Conservation (phyloP, 1,140 invertebrate species). For the Nixonia krombeini region DNA sequence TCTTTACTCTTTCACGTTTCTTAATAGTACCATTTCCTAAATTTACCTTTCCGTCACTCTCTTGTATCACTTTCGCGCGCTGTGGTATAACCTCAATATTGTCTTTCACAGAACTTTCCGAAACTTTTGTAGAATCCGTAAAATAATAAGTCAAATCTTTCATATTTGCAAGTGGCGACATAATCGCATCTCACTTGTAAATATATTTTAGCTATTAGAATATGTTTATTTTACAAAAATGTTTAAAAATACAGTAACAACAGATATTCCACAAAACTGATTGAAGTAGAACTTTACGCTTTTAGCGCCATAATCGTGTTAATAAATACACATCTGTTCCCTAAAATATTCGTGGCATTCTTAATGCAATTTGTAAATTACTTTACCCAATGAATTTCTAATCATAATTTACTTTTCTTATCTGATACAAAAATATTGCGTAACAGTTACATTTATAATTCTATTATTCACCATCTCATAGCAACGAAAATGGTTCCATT, state of each 20-base stretch:
- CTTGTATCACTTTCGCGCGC: constrained; percentile 21
- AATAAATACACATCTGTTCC: too few relatives aligned
- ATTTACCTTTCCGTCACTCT: not conserved
- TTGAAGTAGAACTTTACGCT: not conserved
- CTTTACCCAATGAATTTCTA: too few relatives aligned
- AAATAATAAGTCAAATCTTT: constrained; percentile 64
- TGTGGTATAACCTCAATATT: constrained; percentile 34
- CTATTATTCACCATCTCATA: too few relatives aligned
- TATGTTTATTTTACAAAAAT: constrained; percentile 31
- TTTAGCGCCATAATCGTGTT: not conserved
- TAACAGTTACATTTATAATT: too few relatives aligned
- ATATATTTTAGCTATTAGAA: constrained; percentile 20
- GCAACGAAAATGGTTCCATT: too few relatives aligned
- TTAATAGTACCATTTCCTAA: constrained; percentile 8
- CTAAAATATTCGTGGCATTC: too few relatives aligned
- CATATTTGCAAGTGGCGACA: constrained; percentile 49
- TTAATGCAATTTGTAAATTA: too few relatives aligned
- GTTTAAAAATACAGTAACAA: not conserved
- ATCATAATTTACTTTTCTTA: too few relatives aligned
- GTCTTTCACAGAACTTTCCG: constrained; percentile 13
- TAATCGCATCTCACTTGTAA: too few relatives aligned
- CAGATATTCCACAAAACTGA: not conserved
- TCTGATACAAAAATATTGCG: too few relatives aligned
- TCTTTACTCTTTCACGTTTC: constrained; percentile 58
- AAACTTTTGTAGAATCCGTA: constrained; percentile 36